These are phyloP conservation scores for Apoderus coryli DNA, from an alignment of 2,888 invertebrate genomes.

Conservation along the genomic window DNA sequence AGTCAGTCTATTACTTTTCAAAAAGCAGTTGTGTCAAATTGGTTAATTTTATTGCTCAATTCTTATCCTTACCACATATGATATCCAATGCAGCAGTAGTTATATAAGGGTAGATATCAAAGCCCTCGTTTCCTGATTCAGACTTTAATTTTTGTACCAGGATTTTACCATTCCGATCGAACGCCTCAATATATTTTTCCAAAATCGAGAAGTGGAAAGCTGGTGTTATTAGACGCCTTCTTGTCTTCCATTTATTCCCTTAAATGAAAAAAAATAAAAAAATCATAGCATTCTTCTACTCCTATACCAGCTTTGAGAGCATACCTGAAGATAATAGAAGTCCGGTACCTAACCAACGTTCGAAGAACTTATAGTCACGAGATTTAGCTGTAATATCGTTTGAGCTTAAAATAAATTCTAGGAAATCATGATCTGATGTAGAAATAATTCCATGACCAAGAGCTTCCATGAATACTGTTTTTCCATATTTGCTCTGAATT, in stretches of 20 bases:
- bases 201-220: slow-evolving; percentile 67
- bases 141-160: slow-evolving; percentile 39
- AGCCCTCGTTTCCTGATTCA: slow-evolving; percentile 28
- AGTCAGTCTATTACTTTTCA: too few relatives aligned
- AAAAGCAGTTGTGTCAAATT: too few relatives aligned
- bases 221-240: slow-evolving; percentile 59
- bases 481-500: slow-evolving; percentile 14
- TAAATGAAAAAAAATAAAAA: slow-evolving; percentile 15
- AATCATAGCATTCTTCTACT: too few relatives aligned
- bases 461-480: slow-evolving; percentile 13
- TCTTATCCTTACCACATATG: slow-evolving; percentile 39
- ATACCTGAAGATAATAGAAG: slow-evolving; percentile 28
- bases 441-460: slow-evolving; percentile 12
- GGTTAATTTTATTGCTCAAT: too few relatives aligned
- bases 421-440: slow-evolving; percentile 17
- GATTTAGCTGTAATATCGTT: slow-evolving; percentile 25
- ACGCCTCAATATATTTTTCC: slow-evolving; percentile 52
- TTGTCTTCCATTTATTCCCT: slow-evolving; percentile 46
- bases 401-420: slow-evolving; percentile 24
- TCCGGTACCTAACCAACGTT: slow-evolving; percentile 29
- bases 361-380: slow-evolving; percentile 24
- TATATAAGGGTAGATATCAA: slow-evolving; percentile 47
- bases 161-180: slow-evolving; percentile 45
- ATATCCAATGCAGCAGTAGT: slow-evolving; percentile 45
- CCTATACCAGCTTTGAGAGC: too few relatives aligned